These are phyloP conservation scores for Karalla daura DNA, from an alignment of 2,797 vertebrate species.

Conservation along the genomic window DNA sequence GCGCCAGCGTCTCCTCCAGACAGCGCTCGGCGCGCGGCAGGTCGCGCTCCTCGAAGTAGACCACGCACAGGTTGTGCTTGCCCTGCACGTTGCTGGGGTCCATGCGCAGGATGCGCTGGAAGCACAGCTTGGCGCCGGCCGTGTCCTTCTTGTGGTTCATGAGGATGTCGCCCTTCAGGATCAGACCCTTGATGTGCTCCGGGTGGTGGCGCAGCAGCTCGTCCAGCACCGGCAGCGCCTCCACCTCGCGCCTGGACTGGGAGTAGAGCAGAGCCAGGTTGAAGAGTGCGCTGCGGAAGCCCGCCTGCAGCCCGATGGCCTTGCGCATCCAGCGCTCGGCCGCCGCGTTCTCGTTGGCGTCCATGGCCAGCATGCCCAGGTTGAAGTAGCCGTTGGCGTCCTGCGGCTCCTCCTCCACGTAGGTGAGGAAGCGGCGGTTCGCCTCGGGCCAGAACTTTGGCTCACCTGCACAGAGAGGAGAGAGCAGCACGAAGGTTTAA, in stretches of 20 bases:
- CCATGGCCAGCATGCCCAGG: conserved; percentile 98
- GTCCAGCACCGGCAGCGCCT: conserved; percentile 91
- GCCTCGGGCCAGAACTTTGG: conserved; percentile 93
- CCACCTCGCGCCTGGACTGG: conserved; percentile 91
- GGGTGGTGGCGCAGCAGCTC: conserved; percentile 92
- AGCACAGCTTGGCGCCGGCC: conserved; percentile 91
- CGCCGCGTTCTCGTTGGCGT: conserved; percentile 90
- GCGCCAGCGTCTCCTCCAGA: conserved; percentile 90
- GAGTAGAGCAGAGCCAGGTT: conserved; percentile 96
- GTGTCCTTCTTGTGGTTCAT: conserved; percentile 99
- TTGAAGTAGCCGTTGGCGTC: conserved; percentile 99
- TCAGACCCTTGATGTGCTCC: conserved; percentile 96
- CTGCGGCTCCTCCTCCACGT: conserved; percentile 92
- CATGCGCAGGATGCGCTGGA: conserved; percentile 91
- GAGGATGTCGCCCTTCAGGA: conserved; percentile 97
- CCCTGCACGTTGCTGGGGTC: conserved; percentile 97
- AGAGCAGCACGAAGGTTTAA: no score
- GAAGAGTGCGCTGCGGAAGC: conserved; percentile 96
- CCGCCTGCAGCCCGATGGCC: conserved; percentile 90
- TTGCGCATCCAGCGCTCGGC: conserved; percentile 97
- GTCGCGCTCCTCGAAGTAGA: conserved; percentile 96
- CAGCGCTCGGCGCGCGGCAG: conserved; percentile 91
- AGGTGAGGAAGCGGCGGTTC: conserved; percentile 92
- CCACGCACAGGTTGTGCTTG: conserved; percentile 97
- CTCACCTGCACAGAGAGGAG: no score